These are phyloP conservation scores for Argynnis bischoffii DNA, from an alignment of 2,888 invertebrate species.

Conservation along the genomic window DNA sequence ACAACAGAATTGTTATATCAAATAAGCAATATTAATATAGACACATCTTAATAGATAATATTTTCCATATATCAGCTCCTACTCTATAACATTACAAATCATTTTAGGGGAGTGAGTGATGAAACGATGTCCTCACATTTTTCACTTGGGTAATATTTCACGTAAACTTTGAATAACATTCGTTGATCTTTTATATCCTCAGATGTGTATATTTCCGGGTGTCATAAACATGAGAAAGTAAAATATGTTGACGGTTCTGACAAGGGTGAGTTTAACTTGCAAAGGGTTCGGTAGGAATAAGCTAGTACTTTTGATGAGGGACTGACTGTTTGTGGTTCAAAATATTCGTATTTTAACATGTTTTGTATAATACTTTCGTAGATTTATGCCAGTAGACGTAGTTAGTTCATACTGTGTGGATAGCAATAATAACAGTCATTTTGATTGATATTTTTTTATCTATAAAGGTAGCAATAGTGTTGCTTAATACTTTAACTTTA, in stretches of 20 bases:
- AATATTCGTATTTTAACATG: too few species aligned
- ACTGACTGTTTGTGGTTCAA: too few species aligned
- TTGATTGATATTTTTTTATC: too few species aligned
- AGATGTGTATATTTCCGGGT: slow-evolving; percentile 8
- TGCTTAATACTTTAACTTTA: too few species aligned
- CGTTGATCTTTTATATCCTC: slow-evolving; percentile 20
- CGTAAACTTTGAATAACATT: slow-evolving; percentile 12
- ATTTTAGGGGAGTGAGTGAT: slow-evolving; percentile 17
- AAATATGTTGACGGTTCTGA: slow-evolving; percentile 17
- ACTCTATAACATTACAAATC: slow-evolving; percentile 6
- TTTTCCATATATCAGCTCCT: slow-evolving; percentile 5
- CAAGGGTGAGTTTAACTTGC: neutral
- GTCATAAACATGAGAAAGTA: slow-evolving; percentile 14
- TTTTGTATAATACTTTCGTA: too few species aligned
- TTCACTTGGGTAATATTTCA: slow-evolving; percentile 12
- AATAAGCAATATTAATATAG: neutral
- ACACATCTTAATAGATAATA: neutral
- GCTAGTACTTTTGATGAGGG: neutral
- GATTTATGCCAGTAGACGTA: too few species aligned
- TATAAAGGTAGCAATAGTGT: too few species aligned
- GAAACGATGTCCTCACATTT: slow-evolving; percentile 1
- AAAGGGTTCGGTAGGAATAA: neutral
- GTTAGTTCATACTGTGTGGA: too few species aligned
- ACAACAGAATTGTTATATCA: neutral
- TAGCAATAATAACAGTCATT: too few species aligned